phyloP scores from a whole-genome alignment of 92 coral and sea anemone genomes.

The Epizoanthus scotinus region DNA sequence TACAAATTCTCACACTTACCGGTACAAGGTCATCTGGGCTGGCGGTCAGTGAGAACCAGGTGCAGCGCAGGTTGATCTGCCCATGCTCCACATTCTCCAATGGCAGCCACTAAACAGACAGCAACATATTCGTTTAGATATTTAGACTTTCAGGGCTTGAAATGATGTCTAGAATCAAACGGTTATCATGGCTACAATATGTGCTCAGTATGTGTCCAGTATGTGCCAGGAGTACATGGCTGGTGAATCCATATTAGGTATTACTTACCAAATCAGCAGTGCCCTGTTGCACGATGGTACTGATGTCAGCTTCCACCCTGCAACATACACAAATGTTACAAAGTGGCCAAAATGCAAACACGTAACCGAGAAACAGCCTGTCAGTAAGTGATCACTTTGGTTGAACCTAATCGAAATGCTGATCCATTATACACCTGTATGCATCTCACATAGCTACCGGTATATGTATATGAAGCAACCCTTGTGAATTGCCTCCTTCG shows the following conservation, averaged over 20 bases:
- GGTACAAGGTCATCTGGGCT: constrained; percentile 88
- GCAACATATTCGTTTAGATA: too few species aligned
- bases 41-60: constrained; percentile 83
- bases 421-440: too few species aligned
- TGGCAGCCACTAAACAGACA: constrained; percentile 83
- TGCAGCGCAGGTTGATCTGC: constrained; percentile 89
- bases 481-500: too few species aligned
- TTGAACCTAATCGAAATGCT: too few species aligned
- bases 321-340: neutral
- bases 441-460: too few species aligned
- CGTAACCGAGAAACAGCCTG: too few species aligned
- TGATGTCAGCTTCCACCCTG: constrained; percentile 92
- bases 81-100: constrained; percentile 92
- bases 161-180: too few species aligned
- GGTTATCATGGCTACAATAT: neutral
- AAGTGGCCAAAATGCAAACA: too few species aligned
- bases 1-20: constrained; percentile 51
- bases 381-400: too few species aligned
- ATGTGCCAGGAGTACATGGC: neutral
- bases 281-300: constrained; percentile 88
- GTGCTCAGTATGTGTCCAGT: neutral
- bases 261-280: constrained; percentile 79
- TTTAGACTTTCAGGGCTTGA: too few species aligned
- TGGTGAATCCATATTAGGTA: neutral
- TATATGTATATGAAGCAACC: too few species aligned